Evolutionary conservation across 2,888 invertebrate species (phyloP).

Genomic region (Colostygia pectinataria): DNA sequence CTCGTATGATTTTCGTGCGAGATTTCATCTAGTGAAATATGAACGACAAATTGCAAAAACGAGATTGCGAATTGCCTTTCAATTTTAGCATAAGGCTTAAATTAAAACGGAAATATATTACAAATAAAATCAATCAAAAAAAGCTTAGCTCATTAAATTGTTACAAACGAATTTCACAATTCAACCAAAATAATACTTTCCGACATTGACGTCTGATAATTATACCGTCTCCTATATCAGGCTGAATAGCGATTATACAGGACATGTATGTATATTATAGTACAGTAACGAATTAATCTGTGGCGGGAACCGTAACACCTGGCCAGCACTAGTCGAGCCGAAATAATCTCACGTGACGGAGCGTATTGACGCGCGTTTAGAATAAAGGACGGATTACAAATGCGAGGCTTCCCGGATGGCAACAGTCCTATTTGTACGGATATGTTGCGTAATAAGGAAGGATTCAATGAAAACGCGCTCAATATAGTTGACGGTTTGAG

Average conservation of each 20-base stretch:
- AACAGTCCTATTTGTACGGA: conserved; percentile 34
- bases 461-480: conserved; percentile 4
- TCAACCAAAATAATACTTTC: neutral
- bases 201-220: too few relatives aligned
- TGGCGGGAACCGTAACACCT: conserved; percentile 26
- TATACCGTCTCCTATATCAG: neutral
- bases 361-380: conserved; percentile 38
- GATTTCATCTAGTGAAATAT: too few relatives aligned
- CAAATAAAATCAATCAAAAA: too few relatives aligned
- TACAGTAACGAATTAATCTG: conserved; percentile 13
- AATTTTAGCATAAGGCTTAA: too few relatives aligned
- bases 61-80: too few relatives aligned
- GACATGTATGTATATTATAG: neutral
- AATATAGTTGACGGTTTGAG: neutral
- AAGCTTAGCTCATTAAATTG: too few relatives aligned
- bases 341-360: conserved; percentile 45
- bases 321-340: conserved; percentile 32
- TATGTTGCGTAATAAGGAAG: conserved; percentile 14
- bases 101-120: too few relatives aligned
- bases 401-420: conserved; percentile 27
- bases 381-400: conserved; percentile 37
- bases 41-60: too few relatives aligned
- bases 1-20: too few relatives aligned
- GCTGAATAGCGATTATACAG: conserved; percentile 8
- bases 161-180: too few relatives aligned